Conservation (phyloP, 2,797 vertebrate species). For the Ibycter americanus region DNA sequence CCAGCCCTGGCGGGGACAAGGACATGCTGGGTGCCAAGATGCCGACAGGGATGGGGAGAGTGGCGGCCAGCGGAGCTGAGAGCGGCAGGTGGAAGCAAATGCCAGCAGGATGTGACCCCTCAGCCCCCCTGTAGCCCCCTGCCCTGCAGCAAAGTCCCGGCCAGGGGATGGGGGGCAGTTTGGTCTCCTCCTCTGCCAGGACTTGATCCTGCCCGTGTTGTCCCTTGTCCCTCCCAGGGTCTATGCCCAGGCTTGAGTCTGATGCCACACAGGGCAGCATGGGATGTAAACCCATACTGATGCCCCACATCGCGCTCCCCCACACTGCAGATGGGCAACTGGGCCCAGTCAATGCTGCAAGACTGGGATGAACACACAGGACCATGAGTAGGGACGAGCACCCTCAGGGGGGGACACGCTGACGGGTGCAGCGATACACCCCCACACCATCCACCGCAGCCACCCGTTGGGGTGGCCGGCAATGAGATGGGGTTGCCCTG, state of each 20-base stretch:
- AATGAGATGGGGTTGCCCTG: background rate
- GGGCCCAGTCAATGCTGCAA: background rate
- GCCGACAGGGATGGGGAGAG: background rate
- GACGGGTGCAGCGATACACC: background rate
- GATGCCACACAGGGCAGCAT: rapidly evolving
- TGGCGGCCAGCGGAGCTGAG: rapidly evolving
- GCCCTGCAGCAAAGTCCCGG: rapidly evolving
- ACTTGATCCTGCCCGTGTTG: rapidly evolving
- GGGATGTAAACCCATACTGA: background rate
- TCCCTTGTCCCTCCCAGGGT: background rate
- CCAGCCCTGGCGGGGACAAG: background rate
- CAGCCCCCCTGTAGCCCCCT: too few relatives aligned
- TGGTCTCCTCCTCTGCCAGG: background rate
- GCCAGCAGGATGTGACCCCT: background rate
- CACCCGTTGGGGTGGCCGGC: rapidly evolving
- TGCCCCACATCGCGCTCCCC: rapidly evolving
- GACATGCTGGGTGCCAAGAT: background rate
- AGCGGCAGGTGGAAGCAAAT: background rate
- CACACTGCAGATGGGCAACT: rapidly evolving
- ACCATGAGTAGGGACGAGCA: background rate
- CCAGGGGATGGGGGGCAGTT: background rate
- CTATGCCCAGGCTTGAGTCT: background rate
- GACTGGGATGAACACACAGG: background rate
- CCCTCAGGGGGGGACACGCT: background rate
- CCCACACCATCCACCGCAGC: background rate